Evolutionary conservation across 2,888 invertebrate species (phyloP), one percentile per base, ranked within the genome.

Genomic region (Tinea pellionella): DNA sequence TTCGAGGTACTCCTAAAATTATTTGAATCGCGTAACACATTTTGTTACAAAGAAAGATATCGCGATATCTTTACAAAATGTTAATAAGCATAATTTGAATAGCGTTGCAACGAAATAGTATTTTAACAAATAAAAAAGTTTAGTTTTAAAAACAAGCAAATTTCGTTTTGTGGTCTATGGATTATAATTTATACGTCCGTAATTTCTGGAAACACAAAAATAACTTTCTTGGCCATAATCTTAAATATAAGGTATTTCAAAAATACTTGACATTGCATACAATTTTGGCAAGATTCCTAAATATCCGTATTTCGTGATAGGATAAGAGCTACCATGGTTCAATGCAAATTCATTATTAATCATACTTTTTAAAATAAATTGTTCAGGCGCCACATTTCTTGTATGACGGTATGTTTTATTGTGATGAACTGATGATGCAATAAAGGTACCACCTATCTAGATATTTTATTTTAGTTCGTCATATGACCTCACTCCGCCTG

Each of bases 241-340:
- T n/a, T n/a, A n/a, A n/a, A n/a, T 11, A 51, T 53, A 15, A 47
- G 53, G 24, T 9, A 53, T 76, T 70, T 72, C 71, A 64, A 65
- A 78, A 80, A 79, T 79, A 78, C 74, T 71, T 79, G 79, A 79
- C 81, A 79, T 79, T 80, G 80, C 72, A 66, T 64, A 69, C 71
- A 72, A 70, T 69, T 72, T 75, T 77, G 75, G 75, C 74, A 69
- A 64, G 68, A 65, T 64, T 64, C 66, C 60, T 64, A 72, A n/a
- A 30, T 73, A 80, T 82, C 80, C 80, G 77, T 71, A 68, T 74
- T 59, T 47, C 9, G 47, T 6, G 67, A 69, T 47, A 41, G 41
- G 41, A 2, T 13, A 13, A 41, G 8, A 41, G 4, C 2, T 41
- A 8, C 13, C 13, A 12, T 41, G n/a, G 41, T 41, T 41, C 12